Base-by-base conservation (phyloP, 2,797 vertebrate species). In the Chaetodon trifasciatus region DNA sequence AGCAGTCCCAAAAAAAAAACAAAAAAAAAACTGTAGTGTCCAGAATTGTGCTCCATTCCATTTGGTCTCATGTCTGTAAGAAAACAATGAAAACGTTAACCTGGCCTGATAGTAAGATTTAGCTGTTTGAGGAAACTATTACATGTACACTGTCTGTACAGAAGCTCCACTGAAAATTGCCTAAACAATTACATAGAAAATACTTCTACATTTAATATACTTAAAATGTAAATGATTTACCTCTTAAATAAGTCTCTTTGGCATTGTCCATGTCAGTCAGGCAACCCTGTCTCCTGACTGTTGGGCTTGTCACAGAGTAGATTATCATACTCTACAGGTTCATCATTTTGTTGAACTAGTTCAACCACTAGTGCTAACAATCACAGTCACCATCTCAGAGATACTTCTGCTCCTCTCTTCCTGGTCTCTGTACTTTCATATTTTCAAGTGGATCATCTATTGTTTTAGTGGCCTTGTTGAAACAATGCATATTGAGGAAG, bases 51-150 rank as follows among this genome's bases (percentile, higher is more conserved):
- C 49, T 62, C 56, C 32, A 17, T 42, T 78, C 23, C 35, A 40
- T 55, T 40, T 17, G 46, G 8, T 73, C 28, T 32, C 12, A 40
- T 46, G 15, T 73, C 70, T 79, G 49, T 56, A 7, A 39, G 15
- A 63, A 72, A 73, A 67, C 24, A 2, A 61, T n/a, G n/a, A 42
- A 66, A 72, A 72, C 1, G 53, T 40, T 2, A 40, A 40, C 39
- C 39, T 9, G 39, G 9, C 39, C 7, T 40, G 11, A 40, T 8
- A 10, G 39, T 40, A 3, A 39, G 39, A 9, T 21, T 49, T 5
- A 70, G 28, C 39, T 40, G 3, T 9, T 40, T 12, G 11, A 12
- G 40, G 10, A 12, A 10, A 44, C 42, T 44, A 44, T 44, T 44
- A 17, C 6, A 17, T 17, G 5, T 6, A 47, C 16, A 17, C 16